Conservation (phyloP, 2,888 invertebrate genomes). For the Cantharis flavilabris region DNA sequence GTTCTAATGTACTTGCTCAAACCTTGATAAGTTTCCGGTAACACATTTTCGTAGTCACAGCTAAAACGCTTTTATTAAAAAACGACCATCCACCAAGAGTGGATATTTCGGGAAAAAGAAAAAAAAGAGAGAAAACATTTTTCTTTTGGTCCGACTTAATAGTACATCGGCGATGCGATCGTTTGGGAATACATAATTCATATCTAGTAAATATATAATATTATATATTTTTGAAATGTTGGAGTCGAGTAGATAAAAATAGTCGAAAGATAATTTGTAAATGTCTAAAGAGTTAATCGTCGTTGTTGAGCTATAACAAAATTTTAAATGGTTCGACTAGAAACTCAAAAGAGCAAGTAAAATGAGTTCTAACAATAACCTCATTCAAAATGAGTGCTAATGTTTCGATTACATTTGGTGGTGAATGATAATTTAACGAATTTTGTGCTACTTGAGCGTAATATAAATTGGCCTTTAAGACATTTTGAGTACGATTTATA, state of each 20-base stretch:
- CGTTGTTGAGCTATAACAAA: not conserved
- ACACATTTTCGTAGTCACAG: not conserved
- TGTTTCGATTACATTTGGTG: not conserved
- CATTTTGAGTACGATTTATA: not conserved
- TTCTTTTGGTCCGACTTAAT: no score
- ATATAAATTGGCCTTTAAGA: not conserved
- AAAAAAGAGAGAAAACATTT: not conserved
- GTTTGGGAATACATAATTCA: not conserved
- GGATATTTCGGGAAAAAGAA: no score
- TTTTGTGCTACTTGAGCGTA: not conserved
- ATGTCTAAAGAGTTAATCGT: constrained; percentile 1
- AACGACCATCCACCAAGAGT: not conserved
- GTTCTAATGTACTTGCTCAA: not conserved
- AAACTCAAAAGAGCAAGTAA: constrained; percentile 1
- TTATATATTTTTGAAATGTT: not conserved
- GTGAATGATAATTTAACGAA: not conserved
- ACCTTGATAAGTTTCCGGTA: constrained; percentile 2
- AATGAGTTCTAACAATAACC: constrained; percentile 1
- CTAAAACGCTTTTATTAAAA: not conserved
- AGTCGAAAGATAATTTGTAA: not conserved
- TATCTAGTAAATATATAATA: not conserved
- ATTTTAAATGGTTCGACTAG: not conserved
- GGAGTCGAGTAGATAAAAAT: not conserved
- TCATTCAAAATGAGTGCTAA: not conserved
- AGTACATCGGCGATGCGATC: not conserved